Conservation (phyloP, 2,888 invertebrate genomes). For the Philopedon plagiatum region DNA sequence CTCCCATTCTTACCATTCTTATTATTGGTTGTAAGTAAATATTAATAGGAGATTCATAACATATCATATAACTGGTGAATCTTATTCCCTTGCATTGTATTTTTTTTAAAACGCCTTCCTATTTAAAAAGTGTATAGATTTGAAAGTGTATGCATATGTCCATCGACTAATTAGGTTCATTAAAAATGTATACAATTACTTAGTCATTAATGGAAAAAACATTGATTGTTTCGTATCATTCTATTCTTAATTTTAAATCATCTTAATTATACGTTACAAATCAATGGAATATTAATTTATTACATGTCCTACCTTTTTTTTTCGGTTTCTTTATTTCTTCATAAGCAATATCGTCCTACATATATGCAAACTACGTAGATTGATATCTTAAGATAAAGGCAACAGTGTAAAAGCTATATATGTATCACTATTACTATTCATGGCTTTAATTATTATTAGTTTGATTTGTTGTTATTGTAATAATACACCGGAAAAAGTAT, state of each 20-base stretch:
- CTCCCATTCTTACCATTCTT: no score
- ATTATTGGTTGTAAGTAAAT: no score
- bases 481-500: no score
- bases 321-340: not conserved
- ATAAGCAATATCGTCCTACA: slow-evolving; percentile 22
- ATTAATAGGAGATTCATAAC: no score
- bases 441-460: slow-evolving; percentile 10
- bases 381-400: not conserved
- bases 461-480: slow-evolving; percentile 13
- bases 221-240: not conserved
- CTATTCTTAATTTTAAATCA: slow-evolving; percentile 4
- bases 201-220: not conserved
- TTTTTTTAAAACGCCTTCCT: no score
- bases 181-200: slow-evolving; percentile 3
- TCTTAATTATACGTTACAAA: slow-evolving; percentile 9
- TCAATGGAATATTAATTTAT: slow-evolving; percentile 2
- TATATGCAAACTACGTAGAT: slow-evolving; percentile 20
- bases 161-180: not conserved
- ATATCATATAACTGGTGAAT: no score
- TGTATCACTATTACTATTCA: slow-evolving; percentile 12
- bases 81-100: no score
- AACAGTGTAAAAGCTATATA: not conserved
- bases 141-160: no score
- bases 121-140: no score
- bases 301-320: slow-evolving; percentile 3